Evolutionary conservation across 1,140 invertebrate species (phyloP), one percentile per base, ranked within the genome.

Genomic region (Scaptomyza hsui): DNA sequence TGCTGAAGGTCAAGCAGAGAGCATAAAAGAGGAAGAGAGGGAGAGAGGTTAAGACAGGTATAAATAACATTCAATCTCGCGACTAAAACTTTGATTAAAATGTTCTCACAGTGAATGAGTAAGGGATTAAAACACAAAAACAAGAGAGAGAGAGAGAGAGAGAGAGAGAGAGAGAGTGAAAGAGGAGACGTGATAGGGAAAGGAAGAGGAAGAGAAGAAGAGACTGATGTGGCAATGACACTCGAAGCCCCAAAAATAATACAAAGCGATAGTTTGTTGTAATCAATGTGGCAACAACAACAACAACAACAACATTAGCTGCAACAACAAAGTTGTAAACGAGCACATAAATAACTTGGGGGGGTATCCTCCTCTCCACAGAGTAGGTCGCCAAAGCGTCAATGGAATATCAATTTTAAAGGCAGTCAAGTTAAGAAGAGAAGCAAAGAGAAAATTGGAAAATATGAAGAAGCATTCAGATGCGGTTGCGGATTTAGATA

Each of bases 321-420:
- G 18, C 24, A 75, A 63, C 72, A 71, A 52, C 68, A 75, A 86
- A 74, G 77, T 85, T 86, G 81, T 81, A 86, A 85, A 77, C 81
- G 81, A 85, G 81, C 81, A 74, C 73, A 85, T 85, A 86, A 85
- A 85, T 85, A 85, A 86, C 69, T 83, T 74, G 76, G 74, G 62
- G 55, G 49, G 59, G 69, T 61, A 45, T 57, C 63, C 35, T 19
- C 32, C 69, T 35, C 16, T 19, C 39, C 35, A 35, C 19, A n/a
- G n/a, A 47, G 39, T 60, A 64, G 67, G 72, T 70, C 76, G 75
- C 81, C 80, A 79, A 86, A 85, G 7, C 81, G 81, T 85, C 81
- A 85, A 77, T 85, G 77, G 81, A 85, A 85, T 85, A 85, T 86
- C 81, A 85, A 85, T 85, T 85, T 85, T 81, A 86, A 85, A 85